Conservation (phyloP, 2,113 vertebrate genomes). For the Naja naja region DNA sequence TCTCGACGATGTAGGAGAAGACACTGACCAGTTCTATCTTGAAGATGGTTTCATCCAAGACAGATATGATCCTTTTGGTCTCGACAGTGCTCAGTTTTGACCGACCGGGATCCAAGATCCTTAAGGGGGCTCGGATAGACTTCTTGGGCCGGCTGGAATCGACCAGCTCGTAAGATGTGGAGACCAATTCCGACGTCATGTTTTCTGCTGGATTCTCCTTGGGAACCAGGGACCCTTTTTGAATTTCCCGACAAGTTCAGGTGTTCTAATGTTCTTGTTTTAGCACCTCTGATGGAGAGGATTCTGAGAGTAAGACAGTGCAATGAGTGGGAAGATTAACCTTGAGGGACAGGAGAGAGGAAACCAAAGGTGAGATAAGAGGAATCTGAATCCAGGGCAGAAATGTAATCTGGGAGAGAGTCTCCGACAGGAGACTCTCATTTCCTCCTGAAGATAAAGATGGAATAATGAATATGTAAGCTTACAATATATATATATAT, state of each 20-base stretch:
- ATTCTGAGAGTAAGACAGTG: not conserved
- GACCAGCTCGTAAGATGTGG: not conserved
- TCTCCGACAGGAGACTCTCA: not conserved
- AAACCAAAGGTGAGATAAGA: not conserved
- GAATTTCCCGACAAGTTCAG: not conserved
- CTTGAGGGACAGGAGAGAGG: not conserved
- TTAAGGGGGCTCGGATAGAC: not conserved
- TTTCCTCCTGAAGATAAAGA: not conserved
- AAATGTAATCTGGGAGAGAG: not conserved
- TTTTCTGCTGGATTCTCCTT: not conserved
- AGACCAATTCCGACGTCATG: constrained; percentile 16
- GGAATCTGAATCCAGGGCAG: not conserved
- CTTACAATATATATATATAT: too few species aligned
- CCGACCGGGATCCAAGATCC: constrained; percentile 37
- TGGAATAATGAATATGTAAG: not conserved
- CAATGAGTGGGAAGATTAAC: not conserved
- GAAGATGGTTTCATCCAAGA: constrained; percentile 73
- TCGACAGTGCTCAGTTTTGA: constrained; percentile 67
- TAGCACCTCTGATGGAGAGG: not conserved
- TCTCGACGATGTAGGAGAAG: constrained; percentile 46
- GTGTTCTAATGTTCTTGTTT: not conserved
- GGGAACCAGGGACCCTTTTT: too few species aligned
- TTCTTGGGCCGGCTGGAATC: not conserved
- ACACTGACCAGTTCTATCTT: constrained; percentile 65
- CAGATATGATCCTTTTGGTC: constrained; percentile 65